Conservation (phyloP, 2,797 vertebrate species). For the Acrossocheilus fasciatus region DNA sequence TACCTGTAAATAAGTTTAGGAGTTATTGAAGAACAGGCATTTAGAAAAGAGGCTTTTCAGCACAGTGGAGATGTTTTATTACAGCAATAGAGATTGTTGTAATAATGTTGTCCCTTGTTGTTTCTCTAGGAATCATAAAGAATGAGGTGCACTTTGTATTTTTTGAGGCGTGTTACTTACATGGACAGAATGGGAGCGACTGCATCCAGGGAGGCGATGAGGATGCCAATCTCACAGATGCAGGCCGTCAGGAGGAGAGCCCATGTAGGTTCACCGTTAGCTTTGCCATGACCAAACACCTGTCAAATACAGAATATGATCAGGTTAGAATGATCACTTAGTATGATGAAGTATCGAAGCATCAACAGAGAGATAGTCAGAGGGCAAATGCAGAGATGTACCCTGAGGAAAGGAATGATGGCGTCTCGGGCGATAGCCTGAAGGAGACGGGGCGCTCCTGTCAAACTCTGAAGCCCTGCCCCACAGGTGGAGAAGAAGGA, state of each 20-base stretch:
- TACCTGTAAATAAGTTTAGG: background rate
- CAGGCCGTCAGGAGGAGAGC: conserved; percentile 92
- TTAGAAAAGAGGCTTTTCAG: background rate
- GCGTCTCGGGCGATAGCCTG: conserved; percentile 95
- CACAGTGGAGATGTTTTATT: background rate
- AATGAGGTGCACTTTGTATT: background rate
- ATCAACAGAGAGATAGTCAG: conserved; percentile 1
- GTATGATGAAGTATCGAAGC: background rate
- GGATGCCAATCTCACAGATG: conserved; percentile 98
- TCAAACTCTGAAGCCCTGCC: conserved; percentile 96
- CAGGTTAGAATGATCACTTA: background rate
- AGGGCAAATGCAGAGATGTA: conserved; percentile 59
- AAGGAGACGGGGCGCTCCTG: conserved; percentile 94
- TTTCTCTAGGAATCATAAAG: conserved; percentile 23
- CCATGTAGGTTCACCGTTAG: conserved; percentile 97
- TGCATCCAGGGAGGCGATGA: conserved; percentile 96
- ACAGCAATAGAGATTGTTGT: background rate
- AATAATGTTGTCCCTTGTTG: no score
- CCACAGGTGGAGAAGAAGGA: conserved; percentile 98
- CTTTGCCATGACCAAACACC: conserved; percentile 98
- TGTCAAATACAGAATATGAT: conserved; percentile 64
- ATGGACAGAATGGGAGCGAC: conserved; percentile 99
- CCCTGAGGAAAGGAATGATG: conserved; percentile 96
- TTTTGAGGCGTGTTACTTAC: conserved; percentile 75
- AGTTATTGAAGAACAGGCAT: background rate